A percentile compares a stretch with the other conserved stretches of the same genome.
phyloP scores from a whole-genome alignment of 2,888 invertebrate species.

The Acrobasis repandana region DNA sequence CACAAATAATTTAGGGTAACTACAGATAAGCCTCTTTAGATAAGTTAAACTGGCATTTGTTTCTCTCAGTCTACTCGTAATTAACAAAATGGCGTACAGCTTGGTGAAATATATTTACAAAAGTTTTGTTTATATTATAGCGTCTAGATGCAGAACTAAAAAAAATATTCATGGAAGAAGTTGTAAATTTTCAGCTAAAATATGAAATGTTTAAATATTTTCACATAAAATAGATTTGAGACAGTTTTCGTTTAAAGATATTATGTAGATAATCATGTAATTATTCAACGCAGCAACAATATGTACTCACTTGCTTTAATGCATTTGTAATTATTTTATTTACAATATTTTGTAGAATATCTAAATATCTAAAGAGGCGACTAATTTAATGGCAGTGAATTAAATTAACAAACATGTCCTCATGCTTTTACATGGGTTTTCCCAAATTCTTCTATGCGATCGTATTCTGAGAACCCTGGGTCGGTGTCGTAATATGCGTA shows the following conservation, averaged over 20 bases:
- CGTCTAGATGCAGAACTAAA: constrained; percentile 20
- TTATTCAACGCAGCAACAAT: no score
- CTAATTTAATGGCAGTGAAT: constrained; percentile 76
- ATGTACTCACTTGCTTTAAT: no score
- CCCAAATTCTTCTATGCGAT: constrained; percentile 85
- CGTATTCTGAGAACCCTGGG: constrained; percentile 82
- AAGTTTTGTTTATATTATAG: constrained; percentile 23
- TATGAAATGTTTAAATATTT: neutral
- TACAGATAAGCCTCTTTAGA: constrained; percentile 67
- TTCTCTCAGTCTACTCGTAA: constrained; percentile 32
- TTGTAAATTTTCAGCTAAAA: neutral
- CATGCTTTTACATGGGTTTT: constrained; percentile 80
- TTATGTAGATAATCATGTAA: no score
- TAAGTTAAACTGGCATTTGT: constrained; percentile 36
- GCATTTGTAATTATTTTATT: neutral
- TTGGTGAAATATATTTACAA: constrained; percentile 33
- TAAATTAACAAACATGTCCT: constrained; percentile 41
- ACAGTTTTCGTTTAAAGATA: no score
- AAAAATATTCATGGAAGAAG: neutral
- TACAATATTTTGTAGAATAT: neutral
- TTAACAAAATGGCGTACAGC: constrained; percentile 24
- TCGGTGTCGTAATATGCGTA: constrained; percentile 93
- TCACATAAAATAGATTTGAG: no score
- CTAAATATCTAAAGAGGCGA: constrained; percentile 65
- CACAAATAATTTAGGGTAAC: constrained; percentile 81